Percentiles rank a stretch among this genome's conserved stretches.
Evolutionary conservation across 2,888 invertebrate genomes (phyloP).

Genomic region (Stenichneumon culpator): DNA sequence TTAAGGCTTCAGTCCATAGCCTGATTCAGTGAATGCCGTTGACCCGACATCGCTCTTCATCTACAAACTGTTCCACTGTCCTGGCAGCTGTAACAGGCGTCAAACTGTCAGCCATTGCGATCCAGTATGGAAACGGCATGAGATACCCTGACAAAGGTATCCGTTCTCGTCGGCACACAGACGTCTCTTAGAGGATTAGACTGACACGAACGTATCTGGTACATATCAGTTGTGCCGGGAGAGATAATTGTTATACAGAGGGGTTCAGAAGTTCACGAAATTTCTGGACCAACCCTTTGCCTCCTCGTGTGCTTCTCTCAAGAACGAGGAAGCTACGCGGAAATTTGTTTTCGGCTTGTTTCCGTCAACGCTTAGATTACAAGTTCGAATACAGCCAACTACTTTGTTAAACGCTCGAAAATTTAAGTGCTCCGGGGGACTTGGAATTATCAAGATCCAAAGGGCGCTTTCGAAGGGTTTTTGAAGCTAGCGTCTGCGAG

Average conservation of each 20-base stretch:
- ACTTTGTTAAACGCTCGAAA: too few relatives aligned
- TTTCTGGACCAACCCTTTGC: not conserved
- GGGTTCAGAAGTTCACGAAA: not conserved
- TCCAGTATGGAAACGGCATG: not conserved
- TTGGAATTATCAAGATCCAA: too few relatives aligned
- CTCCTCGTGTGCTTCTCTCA: too few relatives aligned
- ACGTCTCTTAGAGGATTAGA: not conserved
- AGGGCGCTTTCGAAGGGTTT: too few relatives aligned
- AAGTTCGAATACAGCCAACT: too few relatives aligned
- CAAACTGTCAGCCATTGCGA: slow-evolving; percentile 1
- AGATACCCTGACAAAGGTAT: not conserved
- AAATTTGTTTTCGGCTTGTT: too few relatives aligned
- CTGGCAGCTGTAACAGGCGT: not conserved
- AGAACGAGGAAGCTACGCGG: too few relatives aligned
- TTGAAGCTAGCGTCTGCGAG: not conserved
- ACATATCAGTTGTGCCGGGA: not conserved
- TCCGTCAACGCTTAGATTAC: too few relatives aligned
- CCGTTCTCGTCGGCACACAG: not conserved
- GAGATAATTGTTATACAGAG: not conserved
- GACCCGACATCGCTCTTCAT: not conserved
- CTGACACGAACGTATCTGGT: not conserved
- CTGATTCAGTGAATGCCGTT: not conserved
- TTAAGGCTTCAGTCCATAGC: not conserved
- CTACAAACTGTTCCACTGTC: not conserved
- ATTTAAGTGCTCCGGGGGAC: too few relatives aligned